phyloP scores from a whole-genome alignment of 2,888 invertebrate species.

The Zele albiditarsus region DNA sequence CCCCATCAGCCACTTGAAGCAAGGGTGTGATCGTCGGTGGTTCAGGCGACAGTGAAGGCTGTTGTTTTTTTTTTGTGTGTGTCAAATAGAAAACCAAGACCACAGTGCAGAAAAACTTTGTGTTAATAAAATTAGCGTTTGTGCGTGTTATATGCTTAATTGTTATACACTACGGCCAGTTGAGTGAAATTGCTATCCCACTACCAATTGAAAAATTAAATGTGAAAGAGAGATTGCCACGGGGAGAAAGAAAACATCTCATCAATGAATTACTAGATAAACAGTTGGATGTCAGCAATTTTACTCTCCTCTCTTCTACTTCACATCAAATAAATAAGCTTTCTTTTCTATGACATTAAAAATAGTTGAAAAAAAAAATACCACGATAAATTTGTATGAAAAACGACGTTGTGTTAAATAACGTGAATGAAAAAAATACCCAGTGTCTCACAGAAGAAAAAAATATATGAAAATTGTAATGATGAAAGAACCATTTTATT shows the following conservation, averaged over 20 bases:
- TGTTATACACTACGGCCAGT: conserved; percentile 24
- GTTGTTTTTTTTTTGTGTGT: conserved; percentile 57
- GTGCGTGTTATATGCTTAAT: conserved; percentile 56
- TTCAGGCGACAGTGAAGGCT: conserved; percentile 67
- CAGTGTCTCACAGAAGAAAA: not conserved
- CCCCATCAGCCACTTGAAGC: conserved; percentile 64
- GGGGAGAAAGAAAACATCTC: not conserved
- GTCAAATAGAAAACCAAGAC: conserved; percentile 71
- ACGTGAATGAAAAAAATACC: not conserved
- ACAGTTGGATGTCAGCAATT: conserved; percentile 23
- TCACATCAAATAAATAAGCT: conserved; percentile 16
- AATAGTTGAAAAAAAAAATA: not conserved
- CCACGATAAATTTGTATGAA: not conserved
- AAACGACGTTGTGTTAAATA: not conserved
- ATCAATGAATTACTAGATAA: conserved; percentile 6
- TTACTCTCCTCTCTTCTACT: conserved; percentile 17
- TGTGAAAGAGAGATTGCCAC: not conserved
- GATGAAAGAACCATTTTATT: too few species aligned
- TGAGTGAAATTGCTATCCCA: conserved; percentile 6
- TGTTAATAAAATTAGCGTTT: conserved; percentile 62
- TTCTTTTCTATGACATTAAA: not conserved
- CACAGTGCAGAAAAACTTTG: conserved; percentile 67
- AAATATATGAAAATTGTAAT: not conserved
- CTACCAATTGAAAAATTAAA: conserved; percentile 9
- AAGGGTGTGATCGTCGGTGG: conserved; percentile 61